These are phyloP conservation scores for Trachurus trachurus DNA, from an alignment of 2,797 vertebrate species.

Conservation along the genomic window DNA sequence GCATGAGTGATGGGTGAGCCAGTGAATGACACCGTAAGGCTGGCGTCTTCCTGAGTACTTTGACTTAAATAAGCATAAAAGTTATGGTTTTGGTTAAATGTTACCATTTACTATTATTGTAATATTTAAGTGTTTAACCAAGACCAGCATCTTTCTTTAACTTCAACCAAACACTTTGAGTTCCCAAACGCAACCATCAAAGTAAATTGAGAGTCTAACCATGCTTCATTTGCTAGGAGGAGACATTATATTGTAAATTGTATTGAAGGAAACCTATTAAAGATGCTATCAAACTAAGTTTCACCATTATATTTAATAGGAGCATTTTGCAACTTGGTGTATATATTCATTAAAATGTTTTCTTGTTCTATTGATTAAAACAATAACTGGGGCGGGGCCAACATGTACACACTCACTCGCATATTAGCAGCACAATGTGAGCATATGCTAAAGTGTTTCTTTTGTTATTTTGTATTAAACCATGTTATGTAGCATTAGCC, in stretches of 20 bases:
- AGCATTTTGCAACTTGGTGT: neutral
- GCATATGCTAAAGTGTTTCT: neutral
- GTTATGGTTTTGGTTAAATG: neutral
- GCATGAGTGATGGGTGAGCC: too few species aligned
- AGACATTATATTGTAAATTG: neutral
- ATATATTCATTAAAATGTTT: neutral
- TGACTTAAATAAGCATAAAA: neutral
- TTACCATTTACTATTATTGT: neutral
- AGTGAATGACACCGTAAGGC: too few species aligned
- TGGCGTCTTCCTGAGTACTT: neutral
- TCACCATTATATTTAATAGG: neutral
- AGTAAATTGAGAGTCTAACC: neutral
- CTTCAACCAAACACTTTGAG: neutral
- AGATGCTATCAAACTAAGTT: neutral
- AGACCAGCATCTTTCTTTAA: neutral
- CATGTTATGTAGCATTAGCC: slow-evolving; percentile 12
- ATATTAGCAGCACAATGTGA: neutral
- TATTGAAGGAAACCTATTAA: neutral
- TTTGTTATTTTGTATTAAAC: neutral
- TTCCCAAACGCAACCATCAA: neutral
- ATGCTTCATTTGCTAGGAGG: neutral
- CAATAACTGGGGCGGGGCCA: neutral
- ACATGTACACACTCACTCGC: neutral
- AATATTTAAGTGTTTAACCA: neutral
- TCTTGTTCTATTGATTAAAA: neutral